Base-by-base conservation (phyloP, 2,888 invertebrate genomes). In the Sarcophaga caerulescens region DNA sequence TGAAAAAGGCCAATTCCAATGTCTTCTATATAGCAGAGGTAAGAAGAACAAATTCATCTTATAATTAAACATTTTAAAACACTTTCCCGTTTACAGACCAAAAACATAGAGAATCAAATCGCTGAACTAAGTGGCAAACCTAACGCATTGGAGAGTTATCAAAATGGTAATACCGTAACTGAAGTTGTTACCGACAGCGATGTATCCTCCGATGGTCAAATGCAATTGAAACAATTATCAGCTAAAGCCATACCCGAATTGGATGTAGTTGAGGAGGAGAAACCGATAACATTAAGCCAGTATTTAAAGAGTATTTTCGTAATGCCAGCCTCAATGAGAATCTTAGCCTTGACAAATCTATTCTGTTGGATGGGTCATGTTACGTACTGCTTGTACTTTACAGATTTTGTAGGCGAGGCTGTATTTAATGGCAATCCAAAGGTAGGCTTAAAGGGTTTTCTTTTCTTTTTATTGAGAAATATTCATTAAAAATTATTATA, bases 351-450 rank as follows among this genome's bases (percentile, higher is more conserved):
- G 47, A 95, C 95, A 3, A 95, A 95, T 91, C 93, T 95, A 1
- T 94, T 95, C 88, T 95, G 95, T 88, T 95, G 95, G 95, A 95
- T 95, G 95, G 94, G 95, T 0, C 94, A 95, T 83, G 94, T 95
- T n/a, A 95, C 95, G 88, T 95, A 95, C 89, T 95, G 95, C 1
- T 92, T 95, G 12, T 95, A 95, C 90, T 95, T 95, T 89, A 95
- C 95, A 0, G 95, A 95, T 91, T 95, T 95, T 90, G 95, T 95
- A 1, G 95, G 95, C 0, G 95, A 95, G 90, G 94, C 94, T 1
- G 94, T 95, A 1, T 95, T 94, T 89, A 92, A 92, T 11, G 95
- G 95, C 0, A 93, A 94, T 90, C 95, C 95, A 17, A 90, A 90
- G 85, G 93, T 93, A 87, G 89, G 90, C 4, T 19, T 8, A 35